These are phyloP conservation scores for Eurypyga helias DNA, from an alignment of 2,113 vertebrate genomes.

Conservation along the genomic window DNA sequence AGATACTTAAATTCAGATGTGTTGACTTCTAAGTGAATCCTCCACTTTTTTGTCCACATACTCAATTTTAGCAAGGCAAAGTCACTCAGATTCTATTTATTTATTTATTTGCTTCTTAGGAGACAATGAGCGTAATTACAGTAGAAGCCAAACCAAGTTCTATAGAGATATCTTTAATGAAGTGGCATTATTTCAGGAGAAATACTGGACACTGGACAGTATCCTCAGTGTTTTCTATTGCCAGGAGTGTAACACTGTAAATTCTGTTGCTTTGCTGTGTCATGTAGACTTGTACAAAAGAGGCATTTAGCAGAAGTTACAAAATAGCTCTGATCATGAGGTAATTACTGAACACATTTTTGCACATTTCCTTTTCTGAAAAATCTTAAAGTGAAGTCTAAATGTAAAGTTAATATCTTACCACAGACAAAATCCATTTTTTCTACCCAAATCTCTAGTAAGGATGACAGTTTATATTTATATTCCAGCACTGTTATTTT, in stretches of 20 bases:
- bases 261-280: neutral
- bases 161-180: neutral
- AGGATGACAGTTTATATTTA: constrained; percentile 4
- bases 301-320: neutral
- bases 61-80: neutral
- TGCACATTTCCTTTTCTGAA: neutral
- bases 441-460: neutral
- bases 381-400: neutral
- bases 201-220: neutral
- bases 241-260: neutral
- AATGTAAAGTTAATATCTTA: constrained; percentile 11
- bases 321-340: neutral
- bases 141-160: neutral
- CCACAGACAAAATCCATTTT: neutral
- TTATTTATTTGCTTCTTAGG: neutral
- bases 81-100: neutral
- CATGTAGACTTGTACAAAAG: neutral
- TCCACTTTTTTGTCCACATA: neutral
- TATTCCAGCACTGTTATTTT: constrained; percentile 57
- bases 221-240: neutral
- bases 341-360: neutral
- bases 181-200: neutral
- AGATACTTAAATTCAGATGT: neutral
- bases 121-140: neutral
- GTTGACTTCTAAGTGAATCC: neutral